These are phyloP conservation scores for Pristionchus maxplancki DNA, from an alignment of 2,888 invertebrate genomes.

Conservation along the genomic window DNA sequence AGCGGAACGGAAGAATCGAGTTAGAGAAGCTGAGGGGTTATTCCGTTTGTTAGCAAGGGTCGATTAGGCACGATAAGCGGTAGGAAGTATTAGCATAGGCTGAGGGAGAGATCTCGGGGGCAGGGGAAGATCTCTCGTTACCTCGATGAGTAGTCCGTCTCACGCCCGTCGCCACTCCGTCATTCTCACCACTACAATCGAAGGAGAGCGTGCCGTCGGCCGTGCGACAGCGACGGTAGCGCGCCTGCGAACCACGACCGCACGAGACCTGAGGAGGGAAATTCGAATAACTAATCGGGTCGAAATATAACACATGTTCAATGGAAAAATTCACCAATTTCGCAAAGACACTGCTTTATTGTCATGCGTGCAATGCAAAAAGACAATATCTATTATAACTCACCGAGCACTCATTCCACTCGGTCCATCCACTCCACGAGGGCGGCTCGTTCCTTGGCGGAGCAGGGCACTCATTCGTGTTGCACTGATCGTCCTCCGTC, in stretches of 20 bases:
- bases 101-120: constrained; percentile 12
- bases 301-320: no score
- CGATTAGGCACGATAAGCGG: neutral
- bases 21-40: neutral
- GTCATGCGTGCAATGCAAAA: no score
- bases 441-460: constrained; percentile 42
- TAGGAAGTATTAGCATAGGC: neutral
- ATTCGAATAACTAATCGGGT: no score
- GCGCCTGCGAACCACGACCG: constrained; percentile 73
- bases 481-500: constrained; percentile 68
- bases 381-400: no score
- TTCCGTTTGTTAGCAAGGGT: neutral
- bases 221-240: constrained; percentile 74
- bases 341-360: no score
- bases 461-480: constrained; percentile 65
- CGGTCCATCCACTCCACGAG: constrained; percentile 64
- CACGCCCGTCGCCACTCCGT: neutral
- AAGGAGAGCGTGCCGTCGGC: constrained; percentile 73
- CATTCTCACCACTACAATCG: constrained; percentile 70
- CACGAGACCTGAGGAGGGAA: constrained; percentile 67
- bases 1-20: neutral
- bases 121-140: no score
- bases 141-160: constrained; percentile 44
- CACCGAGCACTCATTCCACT: constrained; percentile 52
- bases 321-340: neutral